phyloP scores from a whole-genome alignment of 1,140 invertebrate species.

The Vanessa atalanta region DNA sequence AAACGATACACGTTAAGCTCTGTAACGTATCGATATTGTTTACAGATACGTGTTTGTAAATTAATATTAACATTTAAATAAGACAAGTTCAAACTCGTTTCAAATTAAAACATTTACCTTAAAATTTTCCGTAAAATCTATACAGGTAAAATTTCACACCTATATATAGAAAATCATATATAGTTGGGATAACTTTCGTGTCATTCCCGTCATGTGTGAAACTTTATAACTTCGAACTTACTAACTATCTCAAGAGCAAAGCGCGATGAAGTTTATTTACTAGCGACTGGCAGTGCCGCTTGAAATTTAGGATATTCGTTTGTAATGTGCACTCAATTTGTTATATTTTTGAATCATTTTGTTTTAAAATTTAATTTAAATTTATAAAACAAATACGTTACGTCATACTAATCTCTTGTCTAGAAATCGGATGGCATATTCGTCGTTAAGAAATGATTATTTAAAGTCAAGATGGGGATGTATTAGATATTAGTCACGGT shows the following conservation, averaged over 20 bases:
- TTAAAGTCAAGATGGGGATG: too few species aligned
- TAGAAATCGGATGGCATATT: too few species aligned
- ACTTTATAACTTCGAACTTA: background rate
- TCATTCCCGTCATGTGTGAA: background rate
- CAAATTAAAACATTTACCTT: too few species aligned
- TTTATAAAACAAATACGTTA: too few species aligned
- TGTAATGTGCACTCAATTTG: background rate
- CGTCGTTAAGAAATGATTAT: too few species aligned
- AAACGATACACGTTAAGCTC: too few species aligned
- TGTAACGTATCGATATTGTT: too few species aligned
- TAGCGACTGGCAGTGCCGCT: background rate
- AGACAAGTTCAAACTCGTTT: too few species aligned
- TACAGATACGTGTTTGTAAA: too few species aligned
- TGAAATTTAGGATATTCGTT: background rate
- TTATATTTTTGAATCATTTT: background rate
- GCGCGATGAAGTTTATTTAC: constrained; percentile 4
- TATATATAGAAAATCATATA: background rate
- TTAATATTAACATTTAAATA: too few species aligned
- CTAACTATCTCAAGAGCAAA: constrained; percentile 4
- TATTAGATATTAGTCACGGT: too few species aligned
- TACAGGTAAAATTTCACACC: background rate
- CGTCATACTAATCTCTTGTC: too few species aligned
- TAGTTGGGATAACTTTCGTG: background rate
- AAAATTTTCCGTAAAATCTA: background rate
- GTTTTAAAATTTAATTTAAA: background rate